Evolutionary conservation across 2,113 vertebrate genomes (phyloP).

Genomic region (Pogonocichla stellata): DNA sequence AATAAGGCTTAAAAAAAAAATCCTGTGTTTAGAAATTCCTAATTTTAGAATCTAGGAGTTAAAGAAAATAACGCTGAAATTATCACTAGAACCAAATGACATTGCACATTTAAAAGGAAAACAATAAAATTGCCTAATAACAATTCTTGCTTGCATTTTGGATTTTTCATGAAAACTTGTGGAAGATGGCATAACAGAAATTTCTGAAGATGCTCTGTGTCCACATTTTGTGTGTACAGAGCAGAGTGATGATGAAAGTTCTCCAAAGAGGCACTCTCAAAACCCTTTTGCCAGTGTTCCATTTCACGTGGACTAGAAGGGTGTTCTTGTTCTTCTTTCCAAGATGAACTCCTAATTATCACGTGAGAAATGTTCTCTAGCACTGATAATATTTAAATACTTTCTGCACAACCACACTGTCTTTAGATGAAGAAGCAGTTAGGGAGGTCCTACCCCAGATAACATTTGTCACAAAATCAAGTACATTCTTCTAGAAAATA

Average conservation of each 20-base stretch:
- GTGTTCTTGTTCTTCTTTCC: neutral
- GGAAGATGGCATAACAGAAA: neutral
- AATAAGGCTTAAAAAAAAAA: neutral
- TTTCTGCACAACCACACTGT: neutral
- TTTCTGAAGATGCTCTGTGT: neutral
- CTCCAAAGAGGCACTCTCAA: neutral
- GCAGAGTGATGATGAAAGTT: neutral
- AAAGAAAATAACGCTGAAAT: neutral
- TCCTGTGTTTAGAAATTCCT: neutral
- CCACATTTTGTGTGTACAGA: neutral
- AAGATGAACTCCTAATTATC: neutral
- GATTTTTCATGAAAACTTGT: neutral
- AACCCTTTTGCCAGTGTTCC: neutral
- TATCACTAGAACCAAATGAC: neutral
- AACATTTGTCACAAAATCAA: neutral
- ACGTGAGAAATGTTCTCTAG: neutral
- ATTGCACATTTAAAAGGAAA: neutral
- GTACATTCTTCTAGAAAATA: neutral
- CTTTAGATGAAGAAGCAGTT: neutral
- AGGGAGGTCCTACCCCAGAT: neutral
- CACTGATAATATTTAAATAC: neutral
- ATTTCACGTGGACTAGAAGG: neutral
- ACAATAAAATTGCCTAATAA: neutral
- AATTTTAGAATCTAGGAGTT: neutral
- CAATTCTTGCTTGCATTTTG: neutral